Conservation (phyloP, 2,797 vertebrate genomes). For the Syngnathus rostellatus region DNA sequence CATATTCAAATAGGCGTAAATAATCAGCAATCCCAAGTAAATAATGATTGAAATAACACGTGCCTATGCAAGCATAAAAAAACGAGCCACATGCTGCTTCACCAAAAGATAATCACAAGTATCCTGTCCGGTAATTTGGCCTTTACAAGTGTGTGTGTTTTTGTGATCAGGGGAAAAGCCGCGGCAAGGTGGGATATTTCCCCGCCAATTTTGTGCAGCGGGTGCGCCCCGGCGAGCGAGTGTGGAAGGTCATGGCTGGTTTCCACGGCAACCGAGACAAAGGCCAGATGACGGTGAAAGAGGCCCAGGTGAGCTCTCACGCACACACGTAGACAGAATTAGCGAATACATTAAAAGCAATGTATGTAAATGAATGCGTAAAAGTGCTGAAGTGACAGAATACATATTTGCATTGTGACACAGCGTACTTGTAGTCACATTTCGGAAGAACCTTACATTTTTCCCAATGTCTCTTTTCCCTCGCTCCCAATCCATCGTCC, state of each 20-base stretch:
- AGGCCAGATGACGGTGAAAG: conserved; percentile 84
- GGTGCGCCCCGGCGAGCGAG: conserved; percentile 81
- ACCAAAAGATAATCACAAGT: neutral
- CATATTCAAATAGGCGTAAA: neutral
- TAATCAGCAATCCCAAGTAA: neutral
- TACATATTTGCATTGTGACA: conserved; percentile 23
- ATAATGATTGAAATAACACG: neutral
- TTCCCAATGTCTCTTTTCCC: neutral
- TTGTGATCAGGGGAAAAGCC: conserved; percentile 77
- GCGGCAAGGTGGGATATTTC: conserved; percentile 82
- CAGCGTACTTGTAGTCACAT: conserved; percentile 19
- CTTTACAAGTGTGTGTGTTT: conserved; percentile 12
- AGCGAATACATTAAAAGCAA: conserved; percentile 19
- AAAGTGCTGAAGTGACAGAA: conserved; percentile 41
- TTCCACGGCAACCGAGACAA: conserved; percentile 81
- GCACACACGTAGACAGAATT: conserved; percentile 8
- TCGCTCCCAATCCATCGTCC: neutral
- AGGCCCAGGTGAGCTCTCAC: conserved; percentile 73
- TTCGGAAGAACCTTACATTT: conserved; percentile 15
- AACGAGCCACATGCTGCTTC: neutral
- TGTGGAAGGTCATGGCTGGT: conserved; percentile 79
- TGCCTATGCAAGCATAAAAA: neutral
- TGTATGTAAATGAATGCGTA: conserved; percentile 54
- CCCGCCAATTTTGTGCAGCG: conserved; percentile 91
- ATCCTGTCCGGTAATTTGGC: neutral